phyloP scores from a whole-genome alignment of 2,113 vertebrate genomes.

The Tetrao urogallus region DNA sequence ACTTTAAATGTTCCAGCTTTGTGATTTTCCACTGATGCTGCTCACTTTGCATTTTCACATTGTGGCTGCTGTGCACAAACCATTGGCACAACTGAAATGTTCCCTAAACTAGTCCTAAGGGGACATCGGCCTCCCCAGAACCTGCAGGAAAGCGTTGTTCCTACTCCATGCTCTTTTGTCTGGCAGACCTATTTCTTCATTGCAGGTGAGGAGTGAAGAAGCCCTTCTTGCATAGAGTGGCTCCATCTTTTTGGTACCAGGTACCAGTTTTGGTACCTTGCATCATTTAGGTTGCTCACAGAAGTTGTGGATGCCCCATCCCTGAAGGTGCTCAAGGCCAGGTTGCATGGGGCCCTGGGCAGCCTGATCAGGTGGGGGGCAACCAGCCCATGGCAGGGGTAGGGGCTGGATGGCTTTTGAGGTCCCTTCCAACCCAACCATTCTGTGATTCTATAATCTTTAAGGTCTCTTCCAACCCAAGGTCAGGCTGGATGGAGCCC shows the following conservation, averaged over 20 bases:
- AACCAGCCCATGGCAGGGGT: too few relatives aligned
- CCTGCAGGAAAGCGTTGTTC: neutral
- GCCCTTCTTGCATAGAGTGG: neutral
- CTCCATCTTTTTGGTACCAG: neutral
- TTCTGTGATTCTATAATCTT: too few relatives aligned
- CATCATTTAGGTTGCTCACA: neutral
- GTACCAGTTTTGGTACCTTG: neutral
- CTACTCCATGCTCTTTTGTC: neutral
- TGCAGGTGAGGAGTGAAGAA: rapidly evolving
- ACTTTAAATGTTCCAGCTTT: neutral
- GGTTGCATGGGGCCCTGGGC: neutral
- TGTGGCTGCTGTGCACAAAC: neutral
- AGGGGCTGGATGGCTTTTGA: too few relatives aligned
- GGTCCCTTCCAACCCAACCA: too few relatives aligned
- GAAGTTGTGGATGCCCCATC: neutral
- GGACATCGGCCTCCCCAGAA: neutral
- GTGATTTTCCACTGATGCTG: neutral
- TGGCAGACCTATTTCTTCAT: neutral
- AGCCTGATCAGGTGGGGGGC: neutral
- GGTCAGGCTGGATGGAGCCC: too few relatives aligned
- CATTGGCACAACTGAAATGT: neutral
- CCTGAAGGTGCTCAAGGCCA: neutral
- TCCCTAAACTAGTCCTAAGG: neutral
- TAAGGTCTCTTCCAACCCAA: too few relatives aligned
- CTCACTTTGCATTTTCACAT: neutral